Conservation (phyloP, 2,888 invertebrate genomes). For the Blera fallax region DNA sequence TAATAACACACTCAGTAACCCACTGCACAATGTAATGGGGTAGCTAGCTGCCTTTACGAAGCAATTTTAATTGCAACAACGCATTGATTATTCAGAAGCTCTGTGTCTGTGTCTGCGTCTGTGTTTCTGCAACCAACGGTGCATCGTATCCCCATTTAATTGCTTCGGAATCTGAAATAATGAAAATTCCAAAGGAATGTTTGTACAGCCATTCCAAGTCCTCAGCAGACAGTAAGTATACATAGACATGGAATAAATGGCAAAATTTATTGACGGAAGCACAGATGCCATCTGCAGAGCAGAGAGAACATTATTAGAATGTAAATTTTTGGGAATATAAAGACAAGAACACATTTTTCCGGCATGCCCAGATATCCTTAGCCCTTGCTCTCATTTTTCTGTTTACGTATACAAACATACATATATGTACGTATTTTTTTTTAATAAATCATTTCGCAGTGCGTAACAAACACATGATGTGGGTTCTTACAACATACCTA, state of each 20-base stretch:
- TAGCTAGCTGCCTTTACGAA: not conserved
- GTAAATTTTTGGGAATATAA: constrained; percentile 32
- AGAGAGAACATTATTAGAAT: constrained; percentile 42
- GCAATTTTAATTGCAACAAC: constrained; percentile 22
- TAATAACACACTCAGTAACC: constrained; percentile 15
- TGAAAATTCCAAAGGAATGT: constrained; percentile 33
- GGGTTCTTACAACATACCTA: not conserved
- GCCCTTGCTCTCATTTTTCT: not conserved
- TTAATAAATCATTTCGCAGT: constrained; percentile 26
- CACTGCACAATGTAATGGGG: not conserved
- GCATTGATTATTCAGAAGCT: constrained; percentile 4
- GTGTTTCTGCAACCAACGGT: not conserved
- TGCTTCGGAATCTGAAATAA: constrained; percentile 40
- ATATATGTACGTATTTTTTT: not conserved
- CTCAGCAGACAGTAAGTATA: constrained; percentile 3
- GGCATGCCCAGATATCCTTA: not conserved
- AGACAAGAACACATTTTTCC: not conserved
- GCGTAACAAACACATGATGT: constrained; percentile 16
- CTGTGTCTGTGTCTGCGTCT: not conserved
- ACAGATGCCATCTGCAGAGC: constrained; percentile 39
- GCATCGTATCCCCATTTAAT: constrained; percentile 20
- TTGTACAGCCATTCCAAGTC: constrained; percentile 8
- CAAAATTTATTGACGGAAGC: constrained; percentile 42
- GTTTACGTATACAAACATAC: too few relatives aligned
- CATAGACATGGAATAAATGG: not conserved